Percentiles rank a stretch among this genome's conserved stretches.
Evolutionary conservation across 2,888 invertebrate genomes (phyloP).

Genomic region (Phania funesta): DNA sequence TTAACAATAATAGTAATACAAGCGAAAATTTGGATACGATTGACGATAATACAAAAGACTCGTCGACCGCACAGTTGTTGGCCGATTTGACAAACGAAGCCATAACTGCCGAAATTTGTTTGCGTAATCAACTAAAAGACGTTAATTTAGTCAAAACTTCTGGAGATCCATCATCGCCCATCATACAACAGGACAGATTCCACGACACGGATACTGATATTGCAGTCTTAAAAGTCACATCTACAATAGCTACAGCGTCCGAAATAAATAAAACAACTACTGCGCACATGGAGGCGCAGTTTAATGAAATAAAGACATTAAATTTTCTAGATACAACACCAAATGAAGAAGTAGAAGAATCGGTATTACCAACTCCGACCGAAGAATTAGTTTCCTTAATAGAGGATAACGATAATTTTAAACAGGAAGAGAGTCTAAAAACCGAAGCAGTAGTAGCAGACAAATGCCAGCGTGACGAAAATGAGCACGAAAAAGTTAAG

Average conservation of each 20-base stretch:
- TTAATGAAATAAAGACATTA: constrained; percentile 44
- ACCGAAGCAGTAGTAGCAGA: neutral
- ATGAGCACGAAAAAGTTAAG: neutral
- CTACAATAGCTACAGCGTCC: constrained; percentile 31
- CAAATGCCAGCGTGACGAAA: constrained; percentile 4
- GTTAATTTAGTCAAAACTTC: constrained; percentile 66
- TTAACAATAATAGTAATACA: constrained; percentile 29
- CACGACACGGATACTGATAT: constrained; percentile 55
- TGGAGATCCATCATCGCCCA: constrained; percentile 47
- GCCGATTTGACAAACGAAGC: constrained; percentile 76
- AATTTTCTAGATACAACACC: constrained; percentile 21
- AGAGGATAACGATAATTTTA: constrained; percentile 21
- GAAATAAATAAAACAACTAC: constrained; percentile 23
- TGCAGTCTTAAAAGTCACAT: constrained; percentile 51
- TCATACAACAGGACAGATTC: constrained; percentile 50
- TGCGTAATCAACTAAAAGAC: constrained; percentile 76
- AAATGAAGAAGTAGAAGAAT: constrained; percentile 31
- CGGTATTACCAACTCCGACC: neutral
- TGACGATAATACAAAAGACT: constrained; percentile 69
- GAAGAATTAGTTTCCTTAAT: neutral
- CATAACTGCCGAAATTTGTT: constrained; percentile 77
- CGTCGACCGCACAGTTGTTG: constrained; percentile 74
- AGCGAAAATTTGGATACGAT: constrained; percentile 29
- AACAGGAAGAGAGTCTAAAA: neutral
- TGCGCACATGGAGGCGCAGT: constrained; percentile 70